Percentiles rank a stretch among this genome's conserved stretches.
Conservation (phyloP, 2,113 vertebrate genomes). For the Lophochroa leadbeateri region DNA sequence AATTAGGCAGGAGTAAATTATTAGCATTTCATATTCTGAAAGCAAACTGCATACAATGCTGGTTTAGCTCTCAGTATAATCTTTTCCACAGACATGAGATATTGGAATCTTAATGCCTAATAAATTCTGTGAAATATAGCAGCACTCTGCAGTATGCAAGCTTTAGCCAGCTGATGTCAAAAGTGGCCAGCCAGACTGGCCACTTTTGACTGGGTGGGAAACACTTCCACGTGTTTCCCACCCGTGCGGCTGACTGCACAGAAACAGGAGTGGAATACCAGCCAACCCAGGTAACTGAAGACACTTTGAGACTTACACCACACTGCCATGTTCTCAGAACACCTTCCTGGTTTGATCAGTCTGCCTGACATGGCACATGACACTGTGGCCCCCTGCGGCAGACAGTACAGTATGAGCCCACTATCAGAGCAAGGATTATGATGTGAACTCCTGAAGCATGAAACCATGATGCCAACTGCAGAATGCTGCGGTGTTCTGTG, state of each 20-base stretch:
- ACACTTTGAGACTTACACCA: not conserved
- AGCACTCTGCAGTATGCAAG: not conserved
- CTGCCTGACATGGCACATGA: not conserved
- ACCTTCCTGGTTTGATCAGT: not conserved
- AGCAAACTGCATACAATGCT: not conserved
- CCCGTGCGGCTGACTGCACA: not conserved
- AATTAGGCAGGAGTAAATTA: not conserved
- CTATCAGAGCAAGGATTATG: not conserved
- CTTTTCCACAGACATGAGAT: not conserved
- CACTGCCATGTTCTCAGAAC: not conserved
- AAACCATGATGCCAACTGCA: not conserved
- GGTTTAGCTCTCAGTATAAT: not conserved
- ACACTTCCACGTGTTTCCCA: not conserved
- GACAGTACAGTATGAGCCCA: not conserved
- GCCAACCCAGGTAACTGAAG: not conserved
- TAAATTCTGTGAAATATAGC: not conserved
- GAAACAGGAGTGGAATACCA: not conserved
- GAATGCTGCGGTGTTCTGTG: not conserved
- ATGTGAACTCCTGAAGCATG: not conserved
- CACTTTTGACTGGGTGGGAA: no score
- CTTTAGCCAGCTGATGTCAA: not conserved
- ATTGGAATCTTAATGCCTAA: not conserved
- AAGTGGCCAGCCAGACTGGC: no score
- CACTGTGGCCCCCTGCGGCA: not conserved
- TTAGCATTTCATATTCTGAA: conserved; percentile 1